Evolutionary conservation across 2,113 vertebrate genomes (phyloP), one percentile per base, ranked within the genome.

Genomic region (Lagenorhynchus albirostris): DNA sequence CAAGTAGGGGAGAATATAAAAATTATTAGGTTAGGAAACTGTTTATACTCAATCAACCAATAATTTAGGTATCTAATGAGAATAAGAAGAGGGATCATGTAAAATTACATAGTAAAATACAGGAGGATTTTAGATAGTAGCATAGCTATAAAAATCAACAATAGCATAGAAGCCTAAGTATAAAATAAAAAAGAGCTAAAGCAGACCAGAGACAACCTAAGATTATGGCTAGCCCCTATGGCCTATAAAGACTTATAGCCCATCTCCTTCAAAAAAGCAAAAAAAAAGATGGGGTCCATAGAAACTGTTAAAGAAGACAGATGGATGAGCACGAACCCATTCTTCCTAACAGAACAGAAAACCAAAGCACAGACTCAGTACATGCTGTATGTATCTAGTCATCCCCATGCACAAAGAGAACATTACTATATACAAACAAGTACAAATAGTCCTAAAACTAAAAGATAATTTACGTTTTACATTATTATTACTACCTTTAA

Each of bases 401-500:
- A 89, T 55, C 9, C 44, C 26, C 44, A 63, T 6, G 1, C n/a
- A n/a, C 36, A 96, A 80, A 94, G 38, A 96, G 11, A 92, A 33
- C 3, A 68, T 36, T 62, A 74, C n/a, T 23, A 70, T 23, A 60
- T 29, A 73, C 0, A 91, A 10, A 33, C 5, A 92, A 73, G 8
- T 31, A 58, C 14, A 92, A 83, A 41, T 1, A 41, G 13, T 62
- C 29, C 41, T 58, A 74, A 96, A 87, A 50, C 60, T 83, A 73
- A 92, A 82, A 80, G 58, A 55, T 47, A 67, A 71, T 79, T 88
- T 53, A 90, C 6, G 71, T 81, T 91, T 80, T 55, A 89, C 63
- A 36, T 44, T 94, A 60, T 62, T 79, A 63, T 77, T 81, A 92
- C 93, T 99, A 99, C 99, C 99, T 99, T 99, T 93, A 99, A 92